Percentiles rank a stretch among this genome's conserved stretches.
Conservation (phyloP, 2,888 invertebrate species). For the Ryuthela nishihirai region DNA sequence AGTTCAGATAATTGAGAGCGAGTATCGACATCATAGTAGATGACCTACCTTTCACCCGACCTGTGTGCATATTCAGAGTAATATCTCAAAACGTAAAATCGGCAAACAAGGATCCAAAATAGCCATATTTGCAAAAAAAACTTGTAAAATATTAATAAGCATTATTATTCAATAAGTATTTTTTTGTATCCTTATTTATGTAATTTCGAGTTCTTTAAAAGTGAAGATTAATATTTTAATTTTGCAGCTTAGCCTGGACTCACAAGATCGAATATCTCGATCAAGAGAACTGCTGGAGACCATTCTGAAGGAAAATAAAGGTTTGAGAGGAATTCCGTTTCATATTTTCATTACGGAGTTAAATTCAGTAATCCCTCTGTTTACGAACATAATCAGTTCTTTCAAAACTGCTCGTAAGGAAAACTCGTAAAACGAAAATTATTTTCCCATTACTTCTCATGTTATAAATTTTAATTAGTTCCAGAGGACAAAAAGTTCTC, state of each 20-base stretch:
- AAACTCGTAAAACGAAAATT: background rate
- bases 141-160: slow-evolving; percentile 3
- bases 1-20: too few species aligned
- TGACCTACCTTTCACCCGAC: too few species aligned
- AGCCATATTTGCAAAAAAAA: background rate
- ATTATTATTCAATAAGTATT: background rate
- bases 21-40: too few species aligned
- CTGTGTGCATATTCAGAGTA: too few species aligned
- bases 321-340: slow-evolving; percentile 51
- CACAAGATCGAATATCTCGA: slow-evolving; percentile 56
- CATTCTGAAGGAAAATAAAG: slow-evolving; percentile 59
- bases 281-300: slow-evolving; percentile 58
- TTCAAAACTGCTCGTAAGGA: too few species aligned
- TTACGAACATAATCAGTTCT: too few species aligned
- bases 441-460: too few species aligned
- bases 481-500: background rate
- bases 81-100: too few species aligned
- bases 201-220: too few species aligned
- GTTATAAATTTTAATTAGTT: too few species aligned
- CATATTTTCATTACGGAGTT: background rate
- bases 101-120: background rate
- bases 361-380: background rate
- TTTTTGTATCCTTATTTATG: slow-evolving; percentile 4
- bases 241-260: slow-evolving; percentile 56
- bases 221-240: too few species aligned